Base-by-base conservation (phyloP, 2,888 invertebrate genomes). In the Drosophila emarginata region DNA sequence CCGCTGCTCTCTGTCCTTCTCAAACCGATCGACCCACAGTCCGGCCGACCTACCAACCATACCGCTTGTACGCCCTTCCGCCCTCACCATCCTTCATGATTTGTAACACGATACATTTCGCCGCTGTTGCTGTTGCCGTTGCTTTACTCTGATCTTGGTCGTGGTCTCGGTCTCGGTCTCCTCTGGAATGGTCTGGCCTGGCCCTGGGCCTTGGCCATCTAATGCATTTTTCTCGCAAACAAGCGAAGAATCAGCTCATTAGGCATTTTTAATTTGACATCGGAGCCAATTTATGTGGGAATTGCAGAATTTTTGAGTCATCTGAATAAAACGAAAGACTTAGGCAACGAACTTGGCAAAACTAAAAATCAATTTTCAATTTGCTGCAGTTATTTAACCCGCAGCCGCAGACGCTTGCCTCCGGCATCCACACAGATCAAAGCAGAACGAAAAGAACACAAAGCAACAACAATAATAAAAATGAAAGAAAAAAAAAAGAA, bases 211-310 rank as follows among this genome's bases (percentile, higher is more conserved):
- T 59, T 26, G 28, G 61, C 65, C 74, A 67, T 80, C 79, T 82
- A 80, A 80, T 78, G 88, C 81, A 88, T 80, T 88, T 86, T 80
- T 83, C 77, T 66, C 56, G 36, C 57, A 52, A 45, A 32, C 66
- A 61, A 56, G 52, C 54, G 71, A 68, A 74, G 78, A 82, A 70
- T 11, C 82, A 79, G 87, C 89, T 89, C 89, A 89, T 89, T 89
- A 89, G 88, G 84, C 78, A 84, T 84, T 88, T 89, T 89, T 89
- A 89, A 89, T 89, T 89, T 89, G 89, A 89, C 90, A 89, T 80
- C 85, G 78, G 80, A 77, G 80, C 87, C 87, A 88, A 89, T 89
- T 90, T 90, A 89, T 90, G 89, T 89, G 90, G 89, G 89, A 90
- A 90, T 85, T 85, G 79, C 77, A 77, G 73, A 73, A 72, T 73